Percentiles rank a stretch among this genome's conserved stretches.
These are phyloP conservation scores for Malthinus seriepunctatus DNA, from an alignment of 2,888 invertebrate species.

Conservation along the genomic window DNA sequence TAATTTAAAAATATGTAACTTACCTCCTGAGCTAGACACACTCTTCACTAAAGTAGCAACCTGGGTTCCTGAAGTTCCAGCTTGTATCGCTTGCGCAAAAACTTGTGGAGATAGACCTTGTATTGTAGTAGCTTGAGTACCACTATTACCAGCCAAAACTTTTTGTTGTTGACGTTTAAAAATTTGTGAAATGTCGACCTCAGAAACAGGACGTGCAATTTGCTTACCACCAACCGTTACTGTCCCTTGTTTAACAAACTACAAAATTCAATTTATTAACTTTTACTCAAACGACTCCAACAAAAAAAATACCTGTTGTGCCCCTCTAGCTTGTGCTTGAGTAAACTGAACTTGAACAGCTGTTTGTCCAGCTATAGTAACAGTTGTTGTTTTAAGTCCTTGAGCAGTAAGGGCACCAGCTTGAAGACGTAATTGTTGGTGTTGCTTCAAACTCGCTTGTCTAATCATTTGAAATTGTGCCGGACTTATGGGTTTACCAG, in stretches of 20 bases:
- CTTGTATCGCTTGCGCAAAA: slow-evolving; percentile 54
- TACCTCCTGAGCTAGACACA: slow-evolving; percentile 53
- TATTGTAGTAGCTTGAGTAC: slow-evolving; percentile 45
- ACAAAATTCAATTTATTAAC: slow-evolving; percentile 15
- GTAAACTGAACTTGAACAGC: slow-evolving; percentile 51
- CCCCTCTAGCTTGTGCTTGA: slow-evolving; percentile 46
- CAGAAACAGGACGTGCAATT: slow-evolving; percentile 55
- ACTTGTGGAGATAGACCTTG: slow-evolving; percentile 50
- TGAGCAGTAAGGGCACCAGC: slow-evolving; percentile 38
- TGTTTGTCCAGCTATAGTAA: slow-evolving; percentile 45
- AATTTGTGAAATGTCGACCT: slow-evolving; percentile 59
- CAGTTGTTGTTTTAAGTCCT: slow-evolving; percentile 49
- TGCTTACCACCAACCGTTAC: slow-evolving; percentile 48
- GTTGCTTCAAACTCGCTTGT: slow-evolving; percentile 54
- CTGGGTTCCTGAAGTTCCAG: slow-evolving; percentile 58
- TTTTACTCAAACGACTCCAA: too few relatives aligned
- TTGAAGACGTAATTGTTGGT: slow-evolving; percentile 51
- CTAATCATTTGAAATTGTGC: slow-evolving; percentile 66
- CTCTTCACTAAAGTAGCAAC: slow-evolving; percentile 69
- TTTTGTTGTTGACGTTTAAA: slow-evolving; percentile 56
- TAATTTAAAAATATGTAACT: too few relatives aligned
- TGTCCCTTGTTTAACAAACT: slow-evolving; percentile 52
- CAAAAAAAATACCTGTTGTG: slow-evolving; percentile 24
- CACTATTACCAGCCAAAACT: slow-evolving; percentile 39
- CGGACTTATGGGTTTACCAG: slow-evolving; percentile 59